Conservation (phyloP, 2,797 vertebrate species). For the Acridotheres tristis region DNA sequence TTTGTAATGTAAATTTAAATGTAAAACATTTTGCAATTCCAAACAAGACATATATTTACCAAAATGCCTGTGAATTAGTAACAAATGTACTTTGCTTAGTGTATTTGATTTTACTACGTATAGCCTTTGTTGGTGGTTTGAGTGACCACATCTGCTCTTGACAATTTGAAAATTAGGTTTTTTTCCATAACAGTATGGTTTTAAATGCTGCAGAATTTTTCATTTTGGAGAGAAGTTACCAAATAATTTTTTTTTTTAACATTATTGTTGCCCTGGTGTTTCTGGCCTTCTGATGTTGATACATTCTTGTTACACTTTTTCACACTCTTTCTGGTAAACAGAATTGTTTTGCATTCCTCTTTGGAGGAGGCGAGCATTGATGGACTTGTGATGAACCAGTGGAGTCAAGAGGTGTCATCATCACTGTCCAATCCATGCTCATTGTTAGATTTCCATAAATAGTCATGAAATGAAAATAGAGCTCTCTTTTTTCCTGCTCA, state of each 20-base stretch:
- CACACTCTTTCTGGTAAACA: no score
- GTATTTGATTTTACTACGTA: background rate
- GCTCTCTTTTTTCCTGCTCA: no score
- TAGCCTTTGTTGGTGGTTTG: background rate
- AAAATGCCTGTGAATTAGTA: background rate
- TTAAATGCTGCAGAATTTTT: conserved; percentile 18
- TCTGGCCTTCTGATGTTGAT: no score
- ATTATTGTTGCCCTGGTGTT: background rate
- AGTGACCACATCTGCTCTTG: background rate
- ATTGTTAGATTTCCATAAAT: no score
- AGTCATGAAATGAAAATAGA: no score
- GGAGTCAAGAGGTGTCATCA: no score
- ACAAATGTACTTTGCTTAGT: background rate
- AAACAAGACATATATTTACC: background rate
- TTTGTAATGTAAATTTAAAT: no score
- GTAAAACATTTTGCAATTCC: background rate
- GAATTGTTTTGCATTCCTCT: no score
- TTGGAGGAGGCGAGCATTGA: no score
- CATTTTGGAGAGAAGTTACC: background rate
- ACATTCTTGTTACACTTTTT: no score
- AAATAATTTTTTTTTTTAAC: background rate
- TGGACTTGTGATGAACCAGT: no score
- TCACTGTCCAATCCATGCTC: no score
- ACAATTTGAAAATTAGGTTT: background rate
- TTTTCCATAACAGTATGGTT: background rate